phyloP scores from a whole-genome alignment of 37 sponge, comb jelly and placozoan genomes.

The Crambe crambe region DNA sequence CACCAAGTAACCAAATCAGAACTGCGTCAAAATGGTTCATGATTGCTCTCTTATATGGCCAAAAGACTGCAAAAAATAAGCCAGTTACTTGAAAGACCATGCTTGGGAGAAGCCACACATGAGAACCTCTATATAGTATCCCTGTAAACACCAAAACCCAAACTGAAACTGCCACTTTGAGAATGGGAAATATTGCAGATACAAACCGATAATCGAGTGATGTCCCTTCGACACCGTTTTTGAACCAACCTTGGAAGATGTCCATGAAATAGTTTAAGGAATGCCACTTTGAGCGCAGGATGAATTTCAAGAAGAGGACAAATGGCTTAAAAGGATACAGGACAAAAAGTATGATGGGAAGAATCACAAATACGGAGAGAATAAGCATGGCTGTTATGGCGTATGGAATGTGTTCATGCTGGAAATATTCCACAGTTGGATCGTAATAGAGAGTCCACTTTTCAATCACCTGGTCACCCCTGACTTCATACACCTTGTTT shows the following conservation, averaged over 20 bases:
- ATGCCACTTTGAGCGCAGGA: neutral
- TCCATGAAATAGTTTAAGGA: neutral
- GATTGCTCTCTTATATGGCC: neutral
- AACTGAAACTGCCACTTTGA: neutral
- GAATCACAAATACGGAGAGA: neutral
- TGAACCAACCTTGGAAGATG: conserved; percentile 16
- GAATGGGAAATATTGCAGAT: neutral
- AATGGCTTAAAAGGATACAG: conserved; percentile 9
- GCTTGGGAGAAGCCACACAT: neutral
- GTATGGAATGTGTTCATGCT: neutral
- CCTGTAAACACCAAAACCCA: neutral
- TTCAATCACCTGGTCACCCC: neutral
- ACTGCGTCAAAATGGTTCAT: neutral
- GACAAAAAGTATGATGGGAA: neutral
- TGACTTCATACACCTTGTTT: neutral
- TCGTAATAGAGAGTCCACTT: neutral
- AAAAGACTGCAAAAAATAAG: neutral
- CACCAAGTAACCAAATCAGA: neutral
- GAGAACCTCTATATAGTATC: neutral
- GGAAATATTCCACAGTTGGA: neutral
- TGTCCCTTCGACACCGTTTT: conserved; percentile 1
- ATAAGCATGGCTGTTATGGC: neutral
- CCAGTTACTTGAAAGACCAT: neutral
- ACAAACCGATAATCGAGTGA: neutral
- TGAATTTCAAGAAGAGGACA: neutral